Conservation (phyloP, 2,113 vertebrate genomes). For the Morone saxatilis region DNA sequence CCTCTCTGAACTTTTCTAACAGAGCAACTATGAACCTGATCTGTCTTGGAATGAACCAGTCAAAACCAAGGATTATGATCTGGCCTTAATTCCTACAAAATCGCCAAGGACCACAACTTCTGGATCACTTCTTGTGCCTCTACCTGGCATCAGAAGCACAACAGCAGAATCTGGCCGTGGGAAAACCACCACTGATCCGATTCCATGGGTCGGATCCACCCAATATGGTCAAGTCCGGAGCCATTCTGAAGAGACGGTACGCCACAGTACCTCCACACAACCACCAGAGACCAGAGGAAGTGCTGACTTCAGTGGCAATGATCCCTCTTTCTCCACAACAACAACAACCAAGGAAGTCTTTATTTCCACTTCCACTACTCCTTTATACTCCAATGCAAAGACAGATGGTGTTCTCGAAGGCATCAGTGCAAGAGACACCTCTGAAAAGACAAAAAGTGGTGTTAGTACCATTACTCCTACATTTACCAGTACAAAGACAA, state of each 20-base stretch:
- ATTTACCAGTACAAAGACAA: constrained; percentile 4
- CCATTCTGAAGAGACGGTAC: background rate
- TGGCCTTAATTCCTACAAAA: constrained; percentile 38
- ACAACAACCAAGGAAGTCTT: constrained; percentile 2
- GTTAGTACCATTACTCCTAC: background rate
- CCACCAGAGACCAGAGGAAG: constrained; percentile 42
- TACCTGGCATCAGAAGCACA: constrained; percentile 51
- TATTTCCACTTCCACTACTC: constrained; percentile 3
- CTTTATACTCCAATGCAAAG: background rate
- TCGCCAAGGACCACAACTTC: constrained; percentile 27
- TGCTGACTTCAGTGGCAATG: constrained; percentile 8
- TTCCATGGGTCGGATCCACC: constrained; percentile 17
- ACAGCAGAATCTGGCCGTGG: constrained; percentile 14
- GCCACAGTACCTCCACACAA: constrained; percentile 9
- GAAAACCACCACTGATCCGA: constrained; percentile 33
- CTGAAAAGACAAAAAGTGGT: background rate
- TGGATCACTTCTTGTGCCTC: constrained; percentile 17
- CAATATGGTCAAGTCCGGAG: constrained; percentile 2
- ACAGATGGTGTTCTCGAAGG: background rate
- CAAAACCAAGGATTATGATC: constrained; percentile 44
- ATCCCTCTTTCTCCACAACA: constrained; percentile 24
- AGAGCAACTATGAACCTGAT: constrained; percentile 67
- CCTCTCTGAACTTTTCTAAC: constrained; percentile 14
- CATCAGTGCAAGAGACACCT: constrained; percentile 2
- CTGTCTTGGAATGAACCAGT: constrained; percentile 56